phyloP scores from a whole-genome alignment of 2,797 vertebrate species.

The Falco rusticolus region DNA sequence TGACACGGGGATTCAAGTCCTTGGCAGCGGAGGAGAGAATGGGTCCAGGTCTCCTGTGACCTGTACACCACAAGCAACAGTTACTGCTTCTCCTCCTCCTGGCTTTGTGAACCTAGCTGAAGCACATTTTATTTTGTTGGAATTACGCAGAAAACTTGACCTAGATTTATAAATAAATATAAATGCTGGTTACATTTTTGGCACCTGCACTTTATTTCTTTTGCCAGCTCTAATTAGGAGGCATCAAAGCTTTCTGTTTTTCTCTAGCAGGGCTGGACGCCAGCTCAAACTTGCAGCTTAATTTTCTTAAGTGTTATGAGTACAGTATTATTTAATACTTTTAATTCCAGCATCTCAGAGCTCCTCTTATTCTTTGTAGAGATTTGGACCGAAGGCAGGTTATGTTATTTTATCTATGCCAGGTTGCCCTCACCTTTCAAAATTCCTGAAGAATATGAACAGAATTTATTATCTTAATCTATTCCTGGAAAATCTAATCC shows the following conservation, averaged over 20 bases:
- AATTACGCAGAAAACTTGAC: neutral
- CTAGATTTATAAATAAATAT: neutral
- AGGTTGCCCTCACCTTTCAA: neutral
- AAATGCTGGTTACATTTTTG: neutral
- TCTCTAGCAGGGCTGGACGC: neutral
- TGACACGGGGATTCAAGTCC: neutral
- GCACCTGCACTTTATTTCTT: neutral
- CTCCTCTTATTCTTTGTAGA: neutral
- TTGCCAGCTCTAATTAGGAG: slow-evolving; percentile 9
- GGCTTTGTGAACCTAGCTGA: neutral
- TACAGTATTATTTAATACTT: neutral
- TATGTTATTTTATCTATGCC: neutral
- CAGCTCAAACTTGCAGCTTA: slow-evolving; percentile 17
- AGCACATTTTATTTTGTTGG: neutral
- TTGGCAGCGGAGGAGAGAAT: neutral
- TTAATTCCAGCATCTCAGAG: neutral
- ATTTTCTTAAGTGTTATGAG: slow-evolving; percentile 9
- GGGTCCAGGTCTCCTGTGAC: neutral
- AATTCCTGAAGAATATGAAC: neutral
- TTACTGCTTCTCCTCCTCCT: neutral
- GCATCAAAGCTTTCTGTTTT: neutral
- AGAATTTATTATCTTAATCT: neutral
- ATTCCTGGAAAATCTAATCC: neutral
- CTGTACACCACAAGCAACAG: neutral
- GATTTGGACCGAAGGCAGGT: neutral